Percentiles rank a stretch among this genome's conserved stretches.
Conservation (phyloP, 2,113 vertebrate genomes). For the Mixornis gularis region DNA sequence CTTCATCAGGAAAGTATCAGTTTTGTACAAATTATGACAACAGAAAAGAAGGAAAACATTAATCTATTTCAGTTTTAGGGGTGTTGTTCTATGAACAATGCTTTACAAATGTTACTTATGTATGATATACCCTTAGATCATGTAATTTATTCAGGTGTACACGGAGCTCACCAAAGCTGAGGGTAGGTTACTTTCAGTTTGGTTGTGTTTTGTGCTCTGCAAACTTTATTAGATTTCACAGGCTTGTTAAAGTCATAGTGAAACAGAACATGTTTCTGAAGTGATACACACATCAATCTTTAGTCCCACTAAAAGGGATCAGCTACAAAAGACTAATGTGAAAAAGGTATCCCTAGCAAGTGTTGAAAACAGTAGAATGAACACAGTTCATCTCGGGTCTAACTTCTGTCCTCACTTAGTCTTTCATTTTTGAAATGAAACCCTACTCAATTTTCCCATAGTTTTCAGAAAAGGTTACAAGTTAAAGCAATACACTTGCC, state of each 20-base stretch:
- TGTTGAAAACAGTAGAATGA: neutral
- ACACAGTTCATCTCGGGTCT: neutral
- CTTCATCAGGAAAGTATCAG: neutral
- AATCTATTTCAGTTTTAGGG: neutral
- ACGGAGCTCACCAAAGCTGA: neutral
- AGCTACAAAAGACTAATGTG: neutral
- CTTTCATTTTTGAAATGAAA: neutral
- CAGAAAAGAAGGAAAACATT: neutral
- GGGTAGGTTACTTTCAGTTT: neutral
- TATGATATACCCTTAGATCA: neutral
- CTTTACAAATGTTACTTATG: neutral
- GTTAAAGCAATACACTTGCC: constrained; percentile 51
- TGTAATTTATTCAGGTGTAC: neutral
- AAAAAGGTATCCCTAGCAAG: neutral
- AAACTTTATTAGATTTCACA: neutral
- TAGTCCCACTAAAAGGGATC: neutral
- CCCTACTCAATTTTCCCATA: neutral
- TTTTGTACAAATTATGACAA: neutral
- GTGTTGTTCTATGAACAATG: neutral
- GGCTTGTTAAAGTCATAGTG: neutral
- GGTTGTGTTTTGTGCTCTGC: neutral
- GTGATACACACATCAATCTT: neutral
- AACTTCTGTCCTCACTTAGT: neutral
- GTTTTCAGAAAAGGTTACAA: constrained; percentile 35
- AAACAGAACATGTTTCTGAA: neutral